A percentile compares a stretch with the other conserved stretches of the same genome.
These are phyloP conservation scores for Ceyx melanurus DNA, from an alignment of 2,113 vertebrate genomes.

Conservation along the genomic window DNA sequence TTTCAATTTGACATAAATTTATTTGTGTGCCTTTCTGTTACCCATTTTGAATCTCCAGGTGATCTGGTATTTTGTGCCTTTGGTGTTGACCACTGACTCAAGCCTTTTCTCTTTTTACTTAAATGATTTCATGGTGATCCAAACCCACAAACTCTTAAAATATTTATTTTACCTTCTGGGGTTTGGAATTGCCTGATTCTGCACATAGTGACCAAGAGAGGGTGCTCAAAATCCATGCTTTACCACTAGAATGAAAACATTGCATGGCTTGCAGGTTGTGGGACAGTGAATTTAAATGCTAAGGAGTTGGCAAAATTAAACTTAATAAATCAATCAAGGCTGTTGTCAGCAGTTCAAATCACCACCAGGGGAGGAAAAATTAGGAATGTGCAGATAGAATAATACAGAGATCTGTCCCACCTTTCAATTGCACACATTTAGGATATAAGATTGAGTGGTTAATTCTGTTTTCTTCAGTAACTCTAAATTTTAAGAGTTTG, in stretches of 20 bases:
- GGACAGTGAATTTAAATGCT: background rate
- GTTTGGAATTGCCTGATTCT: background rate
- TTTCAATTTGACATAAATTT: background rate
- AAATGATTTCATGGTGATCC: background rate
- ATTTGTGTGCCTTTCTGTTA: fast-evolving
- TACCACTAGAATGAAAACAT: background rate
- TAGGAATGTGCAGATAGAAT: background rate
- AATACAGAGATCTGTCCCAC: background rate
- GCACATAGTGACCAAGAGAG: background rate
- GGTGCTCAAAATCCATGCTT: conserved; percentile 36
- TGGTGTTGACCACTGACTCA: background rate
- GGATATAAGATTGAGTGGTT: background rate
- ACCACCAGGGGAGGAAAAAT: background rate
- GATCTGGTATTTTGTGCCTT: background rate
- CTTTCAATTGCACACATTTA: background rate
- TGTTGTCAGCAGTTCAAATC: background rate
- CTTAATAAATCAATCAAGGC: background rate
- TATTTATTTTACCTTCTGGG: background rate
- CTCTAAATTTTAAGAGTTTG: background rate
- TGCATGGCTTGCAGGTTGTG: background rate
- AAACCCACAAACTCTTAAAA: background rate
- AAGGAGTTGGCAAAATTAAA: background rate
- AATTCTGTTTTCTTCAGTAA: background rate
- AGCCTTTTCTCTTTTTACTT: background rate
- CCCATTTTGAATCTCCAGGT: background rate